phyloP scores from a whole-genome alignment of 2,113 vertebrate species.

The Sciurus niger region DNA sequence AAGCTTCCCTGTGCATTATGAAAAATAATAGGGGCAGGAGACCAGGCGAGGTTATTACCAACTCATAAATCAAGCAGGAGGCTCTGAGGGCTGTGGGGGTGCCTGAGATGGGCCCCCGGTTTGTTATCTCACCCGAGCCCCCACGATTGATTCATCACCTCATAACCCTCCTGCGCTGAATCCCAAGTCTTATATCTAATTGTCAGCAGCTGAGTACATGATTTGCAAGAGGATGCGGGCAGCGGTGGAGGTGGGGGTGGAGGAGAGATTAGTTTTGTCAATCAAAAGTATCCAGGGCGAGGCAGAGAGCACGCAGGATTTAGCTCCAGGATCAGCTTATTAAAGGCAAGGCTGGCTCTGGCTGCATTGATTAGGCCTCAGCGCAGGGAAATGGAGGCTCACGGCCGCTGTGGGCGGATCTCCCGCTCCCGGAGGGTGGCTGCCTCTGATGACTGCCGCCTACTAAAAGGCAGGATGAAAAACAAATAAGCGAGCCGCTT shows the following conservation, averaged over 20 bases:
- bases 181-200: conserved; percentile 79
- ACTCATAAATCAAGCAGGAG: conserved; percentile 82
- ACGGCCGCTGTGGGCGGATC: fast-evolving
- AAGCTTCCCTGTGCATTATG: conserved; percentile 81
- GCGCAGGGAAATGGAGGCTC: neutral
- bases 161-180: conserved; percentile 73
- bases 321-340: conserved; percentile 71
- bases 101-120: conserved; percentile 7
- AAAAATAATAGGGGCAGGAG: conserved; percentile 82
- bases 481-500: neutral
- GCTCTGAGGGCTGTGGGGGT: conserved; percentile 49
- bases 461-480: neutral
- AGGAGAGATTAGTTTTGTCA: conserved; percentile 85
- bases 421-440: neutral
- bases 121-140: conserved; percentile 78
- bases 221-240: conserved; percentile 81
- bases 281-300: conserved; percentile 74
- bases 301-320: conserved; percentile 23
- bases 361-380: conserved; percentile 7
- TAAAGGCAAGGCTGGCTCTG: conserved; percentile 64
- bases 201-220: conserved; percentile 80
- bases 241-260: conserved; percentile 64
- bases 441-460: neutral
- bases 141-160: conserved; percentile 83
- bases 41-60: conserved; percentile 79